Conservation (phyloP, 2,797 vertebrate species). For the Etheostoma nigrum region DNA sequence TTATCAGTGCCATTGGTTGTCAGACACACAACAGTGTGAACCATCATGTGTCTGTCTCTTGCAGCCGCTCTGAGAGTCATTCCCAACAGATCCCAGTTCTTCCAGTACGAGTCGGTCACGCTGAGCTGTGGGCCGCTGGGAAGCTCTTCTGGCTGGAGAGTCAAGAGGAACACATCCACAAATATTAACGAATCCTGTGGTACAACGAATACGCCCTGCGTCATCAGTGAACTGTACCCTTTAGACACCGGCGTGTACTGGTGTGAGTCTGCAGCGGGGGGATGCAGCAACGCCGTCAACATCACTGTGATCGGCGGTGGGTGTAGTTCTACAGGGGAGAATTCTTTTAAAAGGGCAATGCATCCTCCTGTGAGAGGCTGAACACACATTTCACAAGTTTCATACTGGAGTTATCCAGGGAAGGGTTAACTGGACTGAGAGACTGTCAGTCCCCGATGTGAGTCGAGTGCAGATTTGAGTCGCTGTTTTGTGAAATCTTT, state of each 20-base stretch:
- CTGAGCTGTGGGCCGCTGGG: constrained; percentile 6
- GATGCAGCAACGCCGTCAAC: constrained; percentile 18
- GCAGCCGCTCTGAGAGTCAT: constrained; percentile 34
- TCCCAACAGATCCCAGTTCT: constrained; percentile 57
- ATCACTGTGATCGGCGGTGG: constrained; percentile 34
- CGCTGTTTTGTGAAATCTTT: no score
- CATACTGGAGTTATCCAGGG: no score
- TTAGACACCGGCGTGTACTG: not conserved
- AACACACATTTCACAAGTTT: no score
- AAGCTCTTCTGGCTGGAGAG: not conserved
- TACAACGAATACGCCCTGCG: rapidly evolving
- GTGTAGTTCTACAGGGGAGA: no score
- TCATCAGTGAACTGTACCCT: rapidly evolving
- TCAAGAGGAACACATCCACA: not conserved
- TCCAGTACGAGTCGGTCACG: not conserved
- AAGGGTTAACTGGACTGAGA: no score
- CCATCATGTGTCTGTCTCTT: not conserved
- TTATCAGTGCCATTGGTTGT: rapidly evolving
- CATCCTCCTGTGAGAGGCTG: no score
- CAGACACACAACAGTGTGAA: no score
- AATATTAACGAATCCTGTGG: rapidly evolving
- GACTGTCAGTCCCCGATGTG: no score
- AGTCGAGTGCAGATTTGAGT: no score
- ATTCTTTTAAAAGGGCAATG: no score
- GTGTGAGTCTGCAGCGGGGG: constrained; percentile 55